Conservation (phyloP, 1,140 invertebrate species). For the Bombus haemorrhoidalis region DNA sequence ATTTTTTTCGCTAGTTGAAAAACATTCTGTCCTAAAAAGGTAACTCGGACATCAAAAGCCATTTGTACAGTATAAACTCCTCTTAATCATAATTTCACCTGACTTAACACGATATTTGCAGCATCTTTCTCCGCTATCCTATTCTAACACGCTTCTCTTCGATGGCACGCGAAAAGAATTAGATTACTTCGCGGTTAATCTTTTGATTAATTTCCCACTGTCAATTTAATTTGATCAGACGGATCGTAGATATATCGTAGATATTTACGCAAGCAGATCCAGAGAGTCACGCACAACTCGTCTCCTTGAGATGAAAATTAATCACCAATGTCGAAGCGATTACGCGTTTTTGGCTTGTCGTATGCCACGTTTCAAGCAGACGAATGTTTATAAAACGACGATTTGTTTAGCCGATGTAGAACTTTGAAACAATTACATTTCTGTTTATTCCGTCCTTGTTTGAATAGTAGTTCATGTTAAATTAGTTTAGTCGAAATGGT, state of each 20-base stretch:
- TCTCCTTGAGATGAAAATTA: slow-evolving; percentile 12
- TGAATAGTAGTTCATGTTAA: background rate
- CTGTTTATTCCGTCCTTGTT: background rate
- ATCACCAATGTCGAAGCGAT: slow-evolving; percentile 5
- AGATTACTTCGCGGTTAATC: background rate
- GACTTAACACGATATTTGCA: background rate
- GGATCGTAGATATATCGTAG: too few species aligned
- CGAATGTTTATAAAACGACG: background rate
- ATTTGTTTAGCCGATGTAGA: background rate
- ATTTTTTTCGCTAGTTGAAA: background rate
- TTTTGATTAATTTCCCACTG: background rate
- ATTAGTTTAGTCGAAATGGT: background rate
- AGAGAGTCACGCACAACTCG: slow-evolving; percentile 1
- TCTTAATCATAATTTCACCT: too few species aligned
- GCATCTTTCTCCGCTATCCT: background rate
- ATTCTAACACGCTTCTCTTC: background rate
- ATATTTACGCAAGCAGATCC: background rate
- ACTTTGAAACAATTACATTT: background rate
- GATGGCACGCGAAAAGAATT: background rate
- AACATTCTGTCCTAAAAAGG: background rate
- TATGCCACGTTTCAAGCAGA: background rate
- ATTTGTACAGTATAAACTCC: background rate
- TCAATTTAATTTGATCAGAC: background rate
- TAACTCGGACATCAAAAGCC: background rate
- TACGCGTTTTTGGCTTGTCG: background rate